Evolutionary conservation across 1,140 invertebrate species (phyloP).

Genomic region (Brachystomella parvula): DNA sequence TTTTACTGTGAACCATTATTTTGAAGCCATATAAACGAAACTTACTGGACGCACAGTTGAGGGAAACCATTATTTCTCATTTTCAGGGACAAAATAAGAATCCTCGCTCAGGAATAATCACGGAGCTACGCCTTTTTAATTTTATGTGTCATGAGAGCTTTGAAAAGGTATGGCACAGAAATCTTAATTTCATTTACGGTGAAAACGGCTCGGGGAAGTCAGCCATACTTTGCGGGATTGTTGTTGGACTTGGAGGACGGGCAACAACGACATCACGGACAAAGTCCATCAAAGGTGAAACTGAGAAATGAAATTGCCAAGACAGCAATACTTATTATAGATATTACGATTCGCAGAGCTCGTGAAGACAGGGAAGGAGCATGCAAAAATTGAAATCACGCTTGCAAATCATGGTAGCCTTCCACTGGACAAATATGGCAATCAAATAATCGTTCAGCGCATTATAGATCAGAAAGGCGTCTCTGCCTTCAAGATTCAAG

Average conservation of each 20-base stretch:
- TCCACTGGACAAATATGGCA: conserved; percentile 68
- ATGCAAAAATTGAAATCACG: conserved; percentile 60
- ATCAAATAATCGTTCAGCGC: conserved; percentile 66
- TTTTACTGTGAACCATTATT: too few species aligned
- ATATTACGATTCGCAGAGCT: too few species aligned
- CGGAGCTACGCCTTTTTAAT: conserved; percentile 66
- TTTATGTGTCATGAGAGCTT: conserved; percentile 88
- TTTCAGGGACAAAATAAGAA: too few species aligned
- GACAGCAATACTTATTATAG: too few species aligned
- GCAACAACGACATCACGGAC: conserved; percentile 70
- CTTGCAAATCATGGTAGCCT: conserved; percentile 62
- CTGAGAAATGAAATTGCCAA: conserved; percentile 29
- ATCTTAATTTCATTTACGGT: conserved; percentile 56
- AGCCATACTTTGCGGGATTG: conserved; percentile 78
- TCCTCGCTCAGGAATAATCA: conserved; percentile 57
- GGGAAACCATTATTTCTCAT: too few species aligned
- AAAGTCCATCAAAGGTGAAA: conserved; percentile 59
- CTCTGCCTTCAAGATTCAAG: conserved; percentile 49
- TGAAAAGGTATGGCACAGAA: conserved; percentile 23
- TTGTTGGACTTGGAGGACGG: conserved; percentile 75
- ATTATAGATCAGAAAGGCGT: conserved; percentile 54
- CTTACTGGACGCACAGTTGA: too few species aligned
- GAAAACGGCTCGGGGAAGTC: conserved; percentile 94
- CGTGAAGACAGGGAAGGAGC: conserved; percentile 61
- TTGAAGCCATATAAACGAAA: too few species aligned